phyloP scores from a whole-genome alignment of 2,797 vertebrate species.

The Cyclura pinguis region DNA sequence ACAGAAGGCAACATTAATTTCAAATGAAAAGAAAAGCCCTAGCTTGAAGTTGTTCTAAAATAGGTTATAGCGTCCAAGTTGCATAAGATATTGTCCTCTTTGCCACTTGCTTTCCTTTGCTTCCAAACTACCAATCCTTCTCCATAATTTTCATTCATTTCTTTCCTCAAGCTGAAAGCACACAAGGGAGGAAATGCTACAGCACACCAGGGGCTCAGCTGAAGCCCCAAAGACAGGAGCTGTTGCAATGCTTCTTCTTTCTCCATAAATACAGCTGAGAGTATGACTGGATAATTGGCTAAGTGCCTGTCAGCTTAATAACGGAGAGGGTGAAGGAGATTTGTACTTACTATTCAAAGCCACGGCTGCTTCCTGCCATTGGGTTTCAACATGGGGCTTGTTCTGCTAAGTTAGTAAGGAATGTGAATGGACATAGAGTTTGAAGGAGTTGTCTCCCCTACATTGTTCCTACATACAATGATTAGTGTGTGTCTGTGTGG shows the following conservation, averaged over 20 bases:
- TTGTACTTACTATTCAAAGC: conserved; percentile 71
- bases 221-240: conserved; percentile 69
- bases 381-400: conserved; percentile 63
- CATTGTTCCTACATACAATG: background rate
- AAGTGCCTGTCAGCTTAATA: conserved; percentile 75
- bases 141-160: conserved; percentile 39
- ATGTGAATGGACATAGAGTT: conserved; percentile 31
- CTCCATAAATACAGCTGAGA: conserved; percentile 72
- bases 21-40: conserved; percentile 39
- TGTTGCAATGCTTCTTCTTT: conserved; percentile 61
- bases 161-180: conserved; percentile 52
- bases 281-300: conserved; percentile 72
- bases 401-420: conserved; percentile 46
- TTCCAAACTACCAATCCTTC: conserved; percentile 36
- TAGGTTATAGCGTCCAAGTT: conserved; percentile 10
- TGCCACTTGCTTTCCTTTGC: conserved; percentile 16
- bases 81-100: background rate
- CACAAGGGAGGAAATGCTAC: conserved; percentile 49
- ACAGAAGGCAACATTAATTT: conserved; percentile 17
- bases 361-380: conserved; percentile 60
- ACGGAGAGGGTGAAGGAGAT: conserved; percentile 48
- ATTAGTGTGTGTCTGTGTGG: background rate
- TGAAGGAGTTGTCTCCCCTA: background rate
- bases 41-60: fast-evolving
- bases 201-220: conserved; percentile 62